Evolutionary conservation across 2,888 invertebrate species (phyloP).

Genomic region (Cacoxenus indagator): DNA sequence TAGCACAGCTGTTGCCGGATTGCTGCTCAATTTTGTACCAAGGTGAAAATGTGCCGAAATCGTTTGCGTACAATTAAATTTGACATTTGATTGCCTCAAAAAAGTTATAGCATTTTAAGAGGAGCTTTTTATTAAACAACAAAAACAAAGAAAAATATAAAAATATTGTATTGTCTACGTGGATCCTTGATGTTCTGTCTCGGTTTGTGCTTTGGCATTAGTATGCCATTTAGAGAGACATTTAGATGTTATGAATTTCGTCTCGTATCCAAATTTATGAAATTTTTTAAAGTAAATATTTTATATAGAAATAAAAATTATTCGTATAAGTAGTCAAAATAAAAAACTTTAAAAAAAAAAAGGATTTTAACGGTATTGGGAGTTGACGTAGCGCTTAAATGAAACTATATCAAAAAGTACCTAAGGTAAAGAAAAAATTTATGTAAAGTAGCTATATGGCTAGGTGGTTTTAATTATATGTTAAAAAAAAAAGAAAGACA

Average conservation of each 20-base stretch:
- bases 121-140: too few relatives aligned
- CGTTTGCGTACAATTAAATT: slow-evolving; percentile 34
- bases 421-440: too few relatives aligned
- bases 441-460: too few relatives aligned
- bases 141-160: not conserved
- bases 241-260: not conserved
- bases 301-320: not conserved
- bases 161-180: not conserved
- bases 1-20: slow-evolving; percentile 51
- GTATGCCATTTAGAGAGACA: not conserved
- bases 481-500: too few relatives aligned
- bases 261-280: not conserved
- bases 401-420: not conserved
- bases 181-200: not conserved
- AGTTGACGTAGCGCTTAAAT: not conserved
- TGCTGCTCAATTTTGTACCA: slow-evolving; percentile 14
- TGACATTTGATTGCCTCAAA: not conserved
- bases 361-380: not conserved
- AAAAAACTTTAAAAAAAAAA: not conserved
- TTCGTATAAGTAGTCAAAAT: not conserved
- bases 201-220: not conserved
- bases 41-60: slow-evolving; percentile 35
- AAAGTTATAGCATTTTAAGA: too few relatives aligned
- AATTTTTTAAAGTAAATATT: not conserved
- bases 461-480: too few relatives aligned